These are phyloP conservation scores for Nibea albiflora DNA, from an alignment of 2,113 vertebrate species.

Conservation along the genomic window DNA sequence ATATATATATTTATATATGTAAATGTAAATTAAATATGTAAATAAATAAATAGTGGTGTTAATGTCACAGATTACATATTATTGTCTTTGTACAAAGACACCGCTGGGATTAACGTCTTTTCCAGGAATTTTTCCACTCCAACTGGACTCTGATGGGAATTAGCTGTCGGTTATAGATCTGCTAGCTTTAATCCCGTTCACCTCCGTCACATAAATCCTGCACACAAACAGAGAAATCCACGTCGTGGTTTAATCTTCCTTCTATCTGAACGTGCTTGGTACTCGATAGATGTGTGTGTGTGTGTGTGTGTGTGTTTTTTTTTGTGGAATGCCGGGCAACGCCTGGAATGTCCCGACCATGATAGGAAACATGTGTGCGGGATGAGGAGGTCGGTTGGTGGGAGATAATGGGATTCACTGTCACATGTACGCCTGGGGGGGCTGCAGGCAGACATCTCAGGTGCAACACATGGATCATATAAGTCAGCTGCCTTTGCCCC, in stretches of 20 bases:
- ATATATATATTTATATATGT: no score
- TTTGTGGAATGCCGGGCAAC: conserved; percentile 59
- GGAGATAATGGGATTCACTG: conserved; percentile 64
- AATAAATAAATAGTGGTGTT: no score
- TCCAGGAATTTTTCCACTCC: no score
- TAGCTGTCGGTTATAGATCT: neutral
- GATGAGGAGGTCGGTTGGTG: conserved; percentile 51
- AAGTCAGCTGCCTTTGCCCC: conserved; percentile 31
- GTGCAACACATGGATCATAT: conserved; percentile 44
- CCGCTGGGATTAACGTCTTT: no score
- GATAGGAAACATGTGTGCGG: conserved; percentile 79
- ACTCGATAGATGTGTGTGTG: conserved; percentile 23
- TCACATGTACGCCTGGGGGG: conserved; percentile 32
- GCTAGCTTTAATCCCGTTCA: neutral
- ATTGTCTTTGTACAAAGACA: no score
- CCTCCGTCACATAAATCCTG: neutral
- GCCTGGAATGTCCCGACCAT: conserved; percentile 68
- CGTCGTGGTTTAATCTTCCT: conserved; percentile 18
- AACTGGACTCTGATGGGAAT: neutral
- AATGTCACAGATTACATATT: no score
- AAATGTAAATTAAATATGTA: no score
- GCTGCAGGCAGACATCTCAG: conserved; percentile 30
- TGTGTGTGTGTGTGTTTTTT: conserved; percentile 25
- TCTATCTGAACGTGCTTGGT: conserved; percentile 21
- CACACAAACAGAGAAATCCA: conserved; percentile 10